These are phyloP conservation scores for Volucella inanis DNA, from an alignment of 2,888 invertebrate genomes.

Conservation along the genomic window DNA sequence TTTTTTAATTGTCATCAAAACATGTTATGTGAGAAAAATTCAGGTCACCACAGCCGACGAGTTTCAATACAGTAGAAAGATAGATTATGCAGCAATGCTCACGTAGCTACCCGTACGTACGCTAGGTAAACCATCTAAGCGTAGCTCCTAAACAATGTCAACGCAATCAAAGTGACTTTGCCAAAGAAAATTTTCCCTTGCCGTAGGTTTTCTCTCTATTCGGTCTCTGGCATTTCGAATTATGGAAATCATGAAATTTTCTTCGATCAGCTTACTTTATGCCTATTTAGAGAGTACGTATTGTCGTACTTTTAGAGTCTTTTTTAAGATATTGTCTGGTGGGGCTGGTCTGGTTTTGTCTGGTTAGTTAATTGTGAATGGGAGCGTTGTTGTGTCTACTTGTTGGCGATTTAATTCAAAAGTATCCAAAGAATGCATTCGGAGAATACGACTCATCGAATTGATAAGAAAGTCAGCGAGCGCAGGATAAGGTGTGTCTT, in stretches of 20 bases:
- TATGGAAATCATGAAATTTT: conserved; percentile 47
- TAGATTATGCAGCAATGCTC: conserved; percentile 66
- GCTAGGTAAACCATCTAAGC: conserved; percentile 35
- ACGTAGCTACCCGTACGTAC: conserved; percentile 48
- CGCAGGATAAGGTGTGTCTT: conserved; percentile 24
- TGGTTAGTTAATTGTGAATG: conserved; percentile 19
- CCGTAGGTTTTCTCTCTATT: conserved; percentile 47
- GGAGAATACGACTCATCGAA: conserved; percentile 5
- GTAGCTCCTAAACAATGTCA: conserved; percentile 57
- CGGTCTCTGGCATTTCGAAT: conserved; percentile 41
- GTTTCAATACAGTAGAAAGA: conserved; percentile 28
- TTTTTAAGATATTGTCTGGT: conserved; percentile 15
- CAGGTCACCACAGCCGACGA: conserved; percentile 70
- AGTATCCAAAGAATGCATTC: conserved; percentile 22
- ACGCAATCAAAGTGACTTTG: conserved; percentile 52
- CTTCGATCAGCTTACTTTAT: conserved; percentile 37
- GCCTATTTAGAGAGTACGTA: neutral
- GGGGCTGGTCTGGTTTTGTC: neutral
- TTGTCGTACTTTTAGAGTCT: neutral
- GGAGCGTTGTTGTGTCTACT: conserved; percentile 6
- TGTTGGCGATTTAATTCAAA: conserved; percentile 3
- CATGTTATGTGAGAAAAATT: conserved; percentile 71
- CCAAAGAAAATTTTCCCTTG: conserved; percentile 55
- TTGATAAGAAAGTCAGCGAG: conserved; percentile 43
- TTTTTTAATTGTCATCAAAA: conserved; percentile 32